Evolutionary conservation across 2,888 invertebrate genomes (phyloP).

Genomic region (Pristionchus japonicus): DNA sequence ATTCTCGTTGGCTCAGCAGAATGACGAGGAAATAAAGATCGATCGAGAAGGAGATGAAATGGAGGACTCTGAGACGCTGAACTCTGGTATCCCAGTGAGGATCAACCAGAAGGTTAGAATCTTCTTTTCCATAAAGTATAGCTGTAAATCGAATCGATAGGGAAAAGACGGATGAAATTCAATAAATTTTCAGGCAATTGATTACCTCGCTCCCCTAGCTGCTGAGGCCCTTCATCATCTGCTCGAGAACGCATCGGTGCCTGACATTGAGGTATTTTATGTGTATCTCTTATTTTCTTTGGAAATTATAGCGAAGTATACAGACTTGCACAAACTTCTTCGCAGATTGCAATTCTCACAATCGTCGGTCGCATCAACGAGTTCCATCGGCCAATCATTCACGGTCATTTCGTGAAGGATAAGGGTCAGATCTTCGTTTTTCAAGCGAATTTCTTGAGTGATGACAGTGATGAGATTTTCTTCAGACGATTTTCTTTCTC

Average conservation of each 20-base stretch:
- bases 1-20: not conserved
- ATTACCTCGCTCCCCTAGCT: conserved; percentile 8
- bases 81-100: not conserved
- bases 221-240: conserved; percentile 24
- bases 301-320: no score
- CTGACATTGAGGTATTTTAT: not conserved
- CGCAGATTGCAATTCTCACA: conserved; percentile 7
- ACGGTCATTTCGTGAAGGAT: conserved; percentile 16
- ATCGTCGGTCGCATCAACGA: conserved; percentile 32
- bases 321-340: not conserved
- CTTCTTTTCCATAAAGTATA: not conserved
- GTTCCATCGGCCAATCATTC: conserved; percentile 2
- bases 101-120: conserved; percentile 14
- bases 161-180: no score
- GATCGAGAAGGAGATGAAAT: no score
- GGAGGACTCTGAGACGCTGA: not conserved
- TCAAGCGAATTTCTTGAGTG: not conserved
- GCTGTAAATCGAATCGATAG: not conserved
- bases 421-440: not conserved
- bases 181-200: conserved; percentile 1
- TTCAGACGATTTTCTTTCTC: not conserved
- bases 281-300: not conserved
- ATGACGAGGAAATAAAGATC: not conserved
- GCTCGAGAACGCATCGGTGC: conserved; percentile 27
- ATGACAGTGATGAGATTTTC: not conserved